Base-by-base conservation (phyloP, 2,797 vertebrate genomes). In the Phrynocephalus vlangalii region DNA sequence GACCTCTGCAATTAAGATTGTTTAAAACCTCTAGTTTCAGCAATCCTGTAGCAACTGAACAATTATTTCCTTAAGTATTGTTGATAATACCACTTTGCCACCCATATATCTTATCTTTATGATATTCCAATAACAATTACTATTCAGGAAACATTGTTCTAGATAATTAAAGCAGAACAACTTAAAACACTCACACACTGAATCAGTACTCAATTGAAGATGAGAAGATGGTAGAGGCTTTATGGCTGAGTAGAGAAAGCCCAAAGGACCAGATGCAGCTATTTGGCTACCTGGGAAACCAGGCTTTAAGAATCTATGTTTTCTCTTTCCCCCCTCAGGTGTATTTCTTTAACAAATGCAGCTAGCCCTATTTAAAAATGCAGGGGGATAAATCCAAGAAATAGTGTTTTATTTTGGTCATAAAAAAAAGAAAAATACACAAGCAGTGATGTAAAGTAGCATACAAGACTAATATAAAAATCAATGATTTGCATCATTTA, bases 401-500 rank as follows among this genome's bases (percentile, higher is more conserved):
- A 63, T 18, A 18, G 18, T 20, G 15, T 3, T 20, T 20, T 20
- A 15, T 20, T 18, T 63, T 20, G 1, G 13, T 63, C 5, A 63
- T 63, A 22, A 20, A 1, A 63, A 63, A 63, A 63, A 33, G 33
- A 33, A 63, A 18, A 63, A 18, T 63, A 63, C 60, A 63, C 15
- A 0, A 63, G 10, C 15, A 63, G 18, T 63, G 60, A 63, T 63
- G 13, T 63, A 63, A 63, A 63, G 13, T 63, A 63, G 15, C 5
- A 63, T 63, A 15, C 15, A 63, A 20, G 15, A 63, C 77, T 80
- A 80, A 52, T 67, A 67, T 85, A 86, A 86, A 91, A 93, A 96
- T 92, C 82, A 92, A 56, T 92, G 93, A 93, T 90, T 44, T 86
- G 78, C 92, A 86, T 80, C 72, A 9, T 50, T 86, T 26, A 28